Evolutionary conservation across 2,113 vertebrate genomes (phyloP), one percentile per base, ranked within the genome.

Genomic region (Odontesthes bonariensis): DNA sequence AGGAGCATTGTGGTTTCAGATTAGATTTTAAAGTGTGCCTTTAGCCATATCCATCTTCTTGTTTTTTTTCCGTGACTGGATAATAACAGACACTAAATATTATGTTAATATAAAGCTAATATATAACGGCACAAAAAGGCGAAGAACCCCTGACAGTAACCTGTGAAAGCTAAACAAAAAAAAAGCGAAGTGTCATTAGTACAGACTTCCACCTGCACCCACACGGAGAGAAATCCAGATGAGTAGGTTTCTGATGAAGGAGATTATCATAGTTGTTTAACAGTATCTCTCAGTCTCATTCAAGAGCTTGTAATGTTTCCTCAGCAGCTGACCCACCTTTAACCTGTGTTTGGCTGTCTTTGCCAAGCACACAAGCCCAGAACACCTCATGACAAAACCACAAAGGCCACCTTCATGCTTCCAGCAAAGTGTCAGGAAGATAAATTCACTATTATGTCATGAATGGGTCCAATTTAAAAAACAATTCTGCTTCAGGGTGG

Each of bases 321-420:
- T 68, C 22, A 75, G 73, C 82, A 74, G 82, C 62, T 85, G 83
- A 85, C 73, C 82, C 81, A 86, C 77, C 85, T 90, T 84, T 85
- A 75, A 92, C 91, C 83, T 27, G 20, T 9, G 64, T 75, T 62
- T 7, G 32, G 17, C 51, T 40, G 9, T 74, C 31, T 69, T 54
- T 86, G 72, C 81, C 76, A 80, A 73, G 65, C 47, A 40, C 27
- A 27, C 60, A 63, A 82, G 49, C 75, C 35, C 51, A 40, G 54
- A 61, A 73, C 78, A 73, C 66, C 58, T 75, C 17, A 2, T 49
- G 51, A 49, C 51, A 75, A 76, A 77, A 75, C 79, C 69, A 56
- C 75, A 82, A 70, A 79, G 66, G 57, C 20, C 44, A 64, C 58
- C 82, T 63, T 82, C 54, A 63, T 44, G 33, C 49, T 44, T 42